Evolutionary conservation across 2,888 invertebrate species (phyloP), one percentile per base, ranked within the genome.

Genomic region (Tinea pellionella): DNA sequence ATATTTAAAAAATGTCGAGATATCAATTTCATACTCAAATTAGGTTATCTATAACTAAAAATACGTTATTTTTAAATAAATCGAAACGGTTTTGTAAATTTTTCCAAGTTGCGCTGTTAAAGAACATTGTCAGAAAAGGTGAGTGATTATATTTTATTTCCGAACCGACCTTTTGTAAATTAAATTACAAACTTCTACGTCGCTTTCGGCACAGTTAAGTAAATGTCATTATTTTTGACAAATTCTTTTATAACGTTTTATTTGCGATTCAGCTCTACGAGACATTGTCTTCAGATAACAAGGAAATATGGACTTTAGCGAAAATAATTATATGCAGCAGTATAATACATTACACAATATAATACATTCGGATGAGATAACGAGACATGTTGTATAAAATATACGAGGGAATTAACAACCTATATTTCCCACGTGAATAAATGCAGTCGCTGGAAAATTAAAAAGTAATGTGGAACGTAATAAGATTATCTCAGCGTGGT

Each of bases 401-500:
- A 53, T 19, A 13, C 24, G 19, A 24, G 16, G 53, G 47, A 18
- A 24, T 53, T 53, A 24, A 13, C 12, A 24, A 24, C 15, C n/a
- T 59, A 47, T 68, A 69, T 73, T 73, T 70, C 70, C 72, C 69
- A 68, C 68, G 70, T 72, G 72, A 67, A 65, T 66, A 65, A 64
- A 67, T 66, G 68, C 75, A 74, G 66, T 63, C 65, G 65, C 67
- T 69, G 72, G 71, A 74, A 75, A 74, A 73, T 74, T 72, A 72
- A 75, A 74, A 73, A 68, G 67, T 67, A 68, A 65, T 59, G 24
- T 61, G 58, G 19, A 41, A 60, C 60, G 58, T 58, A 61, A 62
- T 60, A 58, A 58, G 62, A 61, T 61, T 59, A 62, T 32, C 61
- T 41, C 57, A 13, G 51, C 61, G 53, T n/a, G 42, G 12, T 58